Evolutionary conservation across 2,888 invertebrate genomes (phyloP).

Genomic region (Penaeus monodon): DNA sequence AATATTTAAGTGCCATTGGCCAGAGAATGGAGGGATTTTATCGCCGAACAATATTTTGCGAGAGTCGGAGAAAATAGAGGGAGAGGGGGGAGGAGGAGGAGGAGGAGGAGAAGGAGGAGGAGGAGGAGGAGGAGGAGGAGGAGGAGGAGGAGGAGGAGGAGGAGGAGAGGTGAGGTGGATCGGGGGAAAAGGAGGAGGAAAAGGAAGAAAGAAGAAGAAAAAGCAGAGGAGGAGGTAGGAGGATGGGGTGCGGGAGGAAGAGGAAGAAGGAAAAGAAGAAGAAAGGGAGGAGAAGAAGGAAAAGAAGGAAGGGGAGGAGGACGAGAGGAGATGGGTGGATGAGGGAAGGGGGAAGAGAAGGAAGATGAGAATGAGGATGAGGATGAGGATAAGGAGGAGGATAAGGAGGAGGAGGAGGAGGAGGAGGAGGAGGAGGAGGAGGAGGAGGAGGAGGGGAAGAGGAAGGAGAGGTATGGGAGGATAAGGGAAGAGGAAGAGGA

Average conservation of each 20-base stretch:
- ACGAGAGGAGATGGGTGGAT: background rate
- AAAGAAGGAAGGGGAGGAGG: background rate
- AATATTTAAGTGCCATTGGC: no score
- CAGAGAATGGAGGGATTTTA: no score
- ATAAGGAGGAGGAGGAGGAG: no score
- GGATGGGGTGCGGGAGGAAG: rapidly evolving
- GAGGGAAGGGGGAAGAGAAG: no score
- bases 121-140: background rate
- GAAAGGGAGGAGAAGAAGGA: background rate
- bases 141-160: background rate
- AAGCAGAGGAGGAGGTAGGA: background rate
- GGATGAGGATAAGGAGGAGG: no score
- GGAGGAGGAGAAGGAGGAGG: background rate
- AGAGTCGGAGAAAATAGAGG: background rate
- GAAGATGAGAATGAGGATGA: no score
- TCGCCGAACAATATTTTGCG: background rate
- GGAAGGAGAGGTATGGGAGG: no score
- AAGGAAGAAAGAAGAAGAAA: background rate
- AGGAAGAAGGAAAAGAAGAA: no score
- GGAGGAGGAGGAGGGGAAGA: no score
- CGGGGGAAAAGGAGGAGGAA: background rate
- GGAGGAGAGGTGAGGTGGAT: background rate
- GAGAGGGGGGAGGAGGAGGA: no score
- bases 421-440: no score
- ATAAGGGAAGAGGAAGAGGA: no score